These are phyloP conservation scores for Zophobas atratus DNA, from an alignment of 1,140 invertebrate species.

Conservation along the genomic window DNA sequence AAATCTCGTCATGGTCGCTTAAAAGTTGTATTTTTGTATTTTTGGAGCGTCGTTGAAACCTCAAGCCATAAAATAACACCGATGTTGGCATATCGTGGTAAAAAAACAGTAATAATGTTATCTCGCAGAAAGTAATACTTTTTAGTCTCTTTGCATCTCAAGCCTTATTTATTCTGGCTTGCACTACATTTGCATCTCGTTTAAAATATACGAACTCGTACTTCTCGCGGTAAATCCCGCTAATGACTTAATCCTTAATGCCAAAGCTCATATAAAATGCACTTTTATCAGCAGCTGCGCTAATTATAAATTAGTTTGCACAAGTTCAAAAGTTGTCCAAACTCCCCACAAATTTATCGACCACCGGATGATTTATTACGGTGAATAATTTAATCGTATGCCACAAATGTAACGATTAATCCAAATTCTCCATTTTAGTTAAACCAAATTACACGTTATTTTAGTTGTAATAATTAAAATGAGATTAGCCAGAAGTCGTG, in stretches of 20 bases:
- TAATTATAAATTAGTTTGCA: conserved; percentile 21
- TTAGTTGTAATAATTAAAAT: conserved; percentile 10
- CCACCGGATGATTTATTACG: conserved; percentile 15
- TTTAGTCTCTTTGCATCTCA: too few species aligned
- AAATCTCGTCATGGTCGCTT: too few species aligned
- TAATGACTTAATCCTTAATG: conserved; percentile 4
- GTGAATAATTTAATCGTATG: conserved; percentile 15
- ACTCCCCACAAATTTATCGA: conserved; percentile 17
- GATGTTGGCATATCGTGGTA: too few species aligned
- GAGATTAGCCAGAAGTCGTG: not conserved
- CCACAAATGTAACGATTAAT: conserved; percentile 1
- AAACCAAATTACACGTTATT: conserved; percentile 9
- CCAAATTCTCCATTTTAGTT: not conserved
- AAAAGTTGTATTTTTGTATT: too few species aligned
- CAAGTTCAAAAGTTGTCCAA: not conserved
- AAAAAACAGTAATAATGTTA: too few species aligned
- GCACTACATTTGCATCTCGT: too few species aligned
- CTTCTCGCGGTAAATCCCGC: conserved; percentile 11
- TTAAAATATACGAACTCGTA: not conserved
- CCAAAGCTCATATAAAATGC: conserved; percentile 10
- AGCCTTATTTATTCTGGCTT: too few species aligned
- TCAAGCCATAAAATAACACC: too few species aligned
- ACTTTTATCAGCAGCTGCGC: conserved; percentile 1
- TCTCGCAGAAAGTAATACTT: too few species aligned
- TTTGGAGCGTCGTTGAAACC: too few species aligned